phyloP scores from a whole-genome alignment of 1,140 invertebrate genomes.

The Drosophila equinoxialis region DNA sequence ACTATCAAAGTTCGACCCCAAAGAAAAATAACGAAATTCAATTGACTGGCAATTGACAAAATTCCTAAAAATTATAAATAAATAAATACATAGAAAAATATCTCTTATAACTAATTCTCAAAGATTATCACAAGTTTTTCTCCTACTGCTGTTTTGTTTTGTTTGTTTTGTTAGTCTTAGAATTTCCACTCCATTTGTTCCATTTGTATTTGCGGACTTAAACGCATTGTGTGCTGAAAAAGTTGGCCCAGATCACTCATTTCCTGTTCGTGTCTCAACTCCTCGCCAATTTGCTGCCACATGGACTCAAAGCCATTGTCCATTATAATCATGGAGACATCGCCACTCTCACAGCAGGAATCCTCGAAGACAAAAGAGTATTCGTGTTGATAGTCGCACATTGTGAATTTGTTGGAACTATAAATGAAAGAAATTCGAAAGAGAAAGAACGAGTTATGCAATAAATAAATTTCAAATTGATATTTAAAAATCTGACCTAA shows the following conservation, averaged over 20 bases:
- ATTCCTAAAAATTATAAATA: background rate
- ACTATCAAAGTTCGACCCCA: background rate
- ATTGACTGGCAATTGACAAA: conserved; percentile 6
- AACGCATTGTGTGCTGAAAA: conserved; percentile 55
- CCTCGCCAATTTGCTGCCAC: conserved; percentile 65
- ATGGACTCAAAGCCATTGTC: conserved; percentile 60
- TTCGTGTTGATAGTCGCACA: conserved; percentile 67
- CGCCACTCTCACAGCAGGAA: conserved; percentile 41
- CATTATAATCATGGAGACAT: conserved; percentile 36
- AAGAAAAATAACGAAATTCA: background rate
- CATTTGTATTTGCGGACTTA: conserved; percentile 28
- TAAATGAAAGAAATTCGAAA: conserved; percentile 16
- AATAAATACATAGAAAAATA: background rate
- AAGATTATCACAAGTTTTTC: conserved; percentile 29
- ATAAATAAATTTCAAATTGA: too few species aligned
- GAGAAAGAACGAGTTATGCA: conserved; percentile 12
- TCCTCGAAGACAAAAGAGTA: conserved; percentile 70
- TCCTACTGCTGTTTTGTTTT: background rate
- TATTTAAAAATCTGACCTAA: too few species aligned
- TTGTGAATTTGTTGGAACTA: conserved; percentile 32
- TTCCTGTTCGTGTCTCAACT: conserved; percentile 57
- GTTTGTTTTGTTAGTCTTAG: background rate
- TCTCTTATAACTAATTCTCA: background rate
- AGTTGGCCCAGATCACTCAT: conserved; percentile 44
- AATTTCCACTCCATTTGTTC: conserved; percentile 33